A percentile compares a stretch with the other conserved stretches of the same genome.
Evolutionary conservation across 2,113 vertebrate species (phyloP).

Genomic region (Stercorarius parasiticus): DNA sequence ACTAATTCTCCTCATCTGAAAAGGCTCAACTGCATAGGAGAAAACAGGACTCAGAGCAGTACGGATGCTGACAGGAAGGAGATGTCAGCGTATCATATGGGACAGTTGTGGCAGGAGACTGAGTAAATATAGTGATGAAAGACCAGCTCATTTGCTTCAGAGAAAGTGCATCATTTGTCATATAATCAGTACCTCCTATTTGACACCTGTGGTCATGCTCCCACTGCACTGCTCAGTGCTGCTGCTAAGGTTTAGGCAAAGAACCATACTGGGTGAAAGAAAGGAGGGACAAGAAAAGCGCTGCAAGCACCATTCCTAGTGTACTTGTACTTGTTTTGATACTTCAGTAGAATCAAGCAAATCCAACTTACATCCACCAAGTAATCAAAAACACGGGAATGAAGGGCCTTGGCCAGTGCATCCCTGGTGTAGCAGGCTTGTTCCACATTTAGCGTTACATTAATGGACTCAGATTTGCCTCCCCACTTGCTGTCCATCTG

Average conservation of each 20-base stretch:
- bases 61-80: not conserved
- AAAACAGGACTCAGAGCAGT: not conserved
- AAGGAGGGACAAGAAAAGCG: not conserved
- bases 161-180: not conserved
- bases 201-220: not conserved
- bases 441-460: slow-evolving; percentile 95
- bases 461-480: slow-evolving; percentile 89
- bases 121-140: not conserved
- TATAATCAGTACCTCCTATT: not conserved
- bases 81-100: not conserved
- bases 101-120: not conserved
- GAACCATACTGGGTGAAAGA: not conserved
- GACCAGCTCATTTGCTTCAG: not conserved
- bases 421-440: slow-evolving; percentile 96
- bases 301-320: not conserved
- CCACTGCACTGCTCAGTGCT: not conserved
- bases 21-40: rapidly evolving
- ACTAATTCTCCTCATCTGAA: not conserved
- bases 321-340: not conserved
- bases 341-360: not conserved
- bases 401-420: slow-evolving; percentile 94
- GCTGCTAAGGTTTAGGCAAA: not conserved
- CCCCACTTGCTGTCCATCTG: slow-evolving; percentile 99
- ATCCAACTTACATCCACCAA: slow-evolving; percentile 87
- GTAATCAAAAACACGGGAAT: slow-evolving; percentile 91